These are phyloP conservation scores for Drosophila bocki DNA, from an alignment of 1,140 invertebrate species.

Conservation along the genomic window DNA sequence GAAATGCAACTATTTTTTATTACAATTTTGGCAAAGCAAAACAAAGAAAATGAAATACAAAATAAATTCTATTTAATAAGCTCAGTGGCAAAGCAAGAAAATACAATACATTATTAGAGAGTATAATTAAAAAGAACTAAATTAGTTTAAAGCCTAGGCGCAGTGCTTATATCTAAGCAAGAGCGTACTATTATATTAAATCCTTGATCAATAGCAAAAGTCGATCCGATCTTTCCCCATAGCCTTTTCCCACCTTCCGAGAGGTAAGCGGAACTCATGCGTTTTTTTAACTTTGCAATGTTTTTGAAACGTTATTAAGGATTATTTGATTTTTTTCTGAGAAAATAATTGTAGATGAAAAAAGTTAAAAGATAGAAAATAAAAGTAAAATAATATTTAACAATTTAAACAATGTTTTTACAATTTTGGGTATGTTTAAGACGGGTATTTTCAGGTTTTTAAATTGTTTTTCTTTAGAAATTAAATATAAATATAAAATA, in stretches of 20 bases:
- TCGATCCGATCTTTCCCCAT: conserved; percentile 5
- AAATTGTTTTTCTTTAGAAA: too few relatives aligned
- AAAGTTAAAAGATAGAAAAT: conserved; percentile 42
- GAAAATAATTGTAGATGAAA: conserved; percentile 71
- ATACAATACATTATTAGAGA: conserved; percentile 44
- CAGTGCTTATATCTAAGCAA: conserved; percentile 28
- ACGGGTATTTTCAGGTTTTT: not conserved
- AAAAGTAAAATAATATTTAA: conserved; percentile 51
- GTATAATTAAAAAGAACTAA: conserved; percentile 45
- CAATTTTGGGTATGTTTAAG: too few relatives aligned
- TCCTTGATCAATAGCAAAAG: conserved; percentile 9
- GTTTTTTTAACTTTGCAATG: conserved; percentile 55
- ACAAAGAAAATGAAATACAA: conserved; percentile 37
- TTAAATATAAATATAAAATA: too few relatives aligned
- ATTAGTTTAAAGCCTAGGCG: conserved; percentile 24
- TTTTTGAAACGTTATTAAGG: conserved; percentile 61
- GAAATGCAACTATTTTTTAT: conserved; percentile 76
- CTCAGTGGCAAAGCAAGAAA: conserved; percentile 22
- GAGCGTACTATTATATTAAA: not conserved
- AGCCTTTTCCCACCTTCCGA: conserved; percentile 23
- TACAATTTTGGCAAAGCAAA: conserved; percentile 68
- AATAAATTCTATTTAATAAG: conserved; percentile 4
- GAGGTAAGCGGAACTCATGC: conserved; percentile 17
- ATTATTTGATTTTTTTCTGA: conserved; percentile 74
- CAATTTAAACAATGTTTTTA: conserved; percentile 22